phyloP scores from a whole-genome alignment of 1,140 invertebrate genomes.

The Brachionus plicatilis region DNA sequence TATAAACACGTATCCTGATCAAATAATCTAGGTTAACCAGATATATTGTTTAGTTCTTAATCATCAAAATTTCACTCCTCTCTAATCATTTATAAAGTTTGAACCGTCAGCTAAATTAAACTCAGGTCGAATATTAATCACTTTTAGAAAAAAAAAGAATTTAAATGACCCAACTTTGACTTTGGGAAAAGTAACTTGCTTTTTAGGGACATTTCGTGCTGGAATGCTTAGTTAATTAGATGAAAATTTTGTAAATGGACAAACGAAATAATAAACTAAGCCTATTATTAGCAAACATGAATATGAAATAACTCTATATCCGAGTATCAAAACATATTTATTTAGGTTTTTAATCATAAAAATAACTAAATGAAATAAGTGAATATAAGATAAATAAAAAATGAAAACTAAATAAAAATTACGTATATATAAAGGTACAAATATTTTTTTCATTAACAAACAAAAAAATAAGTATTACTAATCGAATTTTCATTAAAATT shows the following conservation, averaged over 20 bases:
- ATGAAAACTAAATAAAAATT: neutral
- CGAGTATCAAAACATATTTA: neutral
- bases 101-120: neutral
- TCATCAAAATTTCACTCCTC: neutral
- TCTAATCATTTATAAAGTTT: neutral
- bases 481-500: neutral
- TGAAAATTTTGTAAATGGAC: neutral
- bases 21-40: neutral
- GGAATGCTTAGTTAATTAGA: neutral
- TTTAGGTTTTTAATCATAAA: neutral
- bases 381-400: neutral
- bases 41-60: neutral
- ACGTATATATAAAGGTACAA: neutral
- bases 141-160: neutral
- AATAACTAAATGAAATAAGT: neutral
- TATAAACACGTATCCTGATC: neutral
- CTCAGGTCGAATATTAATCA: neutral
- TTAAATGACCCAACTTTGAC: neutral
- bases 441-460: neutral
- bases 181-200: neutral
- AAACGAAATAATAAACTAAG: neutral
- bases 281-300: neutral
- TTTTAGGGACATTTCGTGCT: neutral
- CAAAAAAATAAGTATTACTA: neutral
- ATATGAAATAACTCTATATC: neutral